These are phyloP conservation scores for Lutra lutra DNA, from an alignment of 2,797 vertebrate genomes.

Conservation along the genomic window DNA sequence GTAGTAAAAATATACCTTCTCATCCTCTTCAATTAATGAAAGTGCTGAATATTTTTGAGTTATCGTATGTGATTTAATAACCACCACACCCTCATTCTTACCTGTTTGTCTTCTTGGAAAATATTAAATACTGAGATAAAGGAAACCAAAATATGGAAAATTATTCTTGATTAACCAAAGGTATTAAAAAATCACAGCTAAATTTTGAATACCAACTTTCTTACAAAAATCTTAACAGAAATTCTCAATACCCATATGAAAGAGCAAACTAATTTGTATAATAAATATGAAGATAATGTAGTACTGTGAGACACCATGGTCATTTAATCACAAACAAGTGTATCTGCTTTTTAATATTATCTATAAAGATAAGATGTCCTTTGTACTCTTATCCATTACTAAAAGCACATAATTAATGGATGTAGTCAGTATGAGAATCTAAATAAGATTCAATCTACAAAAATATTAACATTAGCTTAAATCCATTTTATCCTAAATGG, in stretches of 20 bases:
- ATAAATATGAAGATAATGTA: neutral
- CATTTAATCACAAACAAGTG: neutral
- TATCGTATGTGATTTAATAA: conserved; percentile 39
- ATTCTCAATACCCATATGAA: neutral
- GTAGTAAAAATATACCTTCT: neutral
- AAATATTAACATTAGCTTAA: neutral
- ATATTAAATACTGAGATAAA: neutral
- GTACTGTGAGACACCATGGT: neutral
- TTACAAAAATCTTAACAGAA: neutral
- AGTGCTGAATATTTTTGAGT: neutral
- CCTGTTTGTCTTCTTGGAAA: neutral
- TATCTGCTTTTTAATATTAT: neutral
- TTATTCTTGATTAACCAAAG: conserved; percentile 13
- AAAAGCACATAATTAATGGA: neutral
- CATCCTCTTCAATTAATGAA: neutral
- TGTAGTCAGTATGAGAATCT: neutral
- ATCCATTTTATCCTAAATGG: neutral
- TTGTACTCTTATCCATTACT: neutral
- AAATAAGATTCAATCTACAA: neutral
- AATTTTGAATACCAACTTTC: neutral
- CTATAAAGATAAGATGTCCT: neutral
- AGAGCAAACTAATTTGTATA: neutral
- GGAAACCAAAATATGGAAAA: conserved; percentile 2
- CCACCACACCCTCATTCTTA: neutral
- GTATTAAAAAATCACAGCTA: neutral